Percentiles rank a stretch among this genome's conserved stretches.
Evolutionary conservation across 1,140 invertebrate genomes (phyloP).

Genomic region (Forficula auricularia): DNA sequence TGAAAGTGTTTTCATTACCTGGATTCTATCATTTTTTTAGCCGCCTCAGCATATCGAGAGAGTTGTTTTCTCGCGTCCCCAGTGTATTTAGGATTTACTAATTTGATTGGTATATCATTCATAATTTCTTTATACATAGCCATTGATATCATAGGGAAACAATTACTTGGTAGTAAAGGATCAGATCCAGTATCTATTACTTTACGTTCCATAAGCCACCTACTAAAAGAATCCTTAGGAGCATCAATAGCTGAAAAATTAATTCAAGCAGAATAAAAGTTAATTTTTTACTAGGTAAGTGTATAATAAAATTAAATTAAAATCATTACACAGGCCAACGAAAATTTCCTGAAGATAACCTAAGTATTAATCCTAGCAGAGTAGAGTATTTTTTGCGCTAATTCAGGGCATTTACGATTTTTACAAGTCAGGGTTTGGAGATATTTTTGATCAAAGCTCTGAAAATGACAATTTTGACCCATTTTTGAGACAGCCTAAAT

Average conservation of each 20-base stretch:
- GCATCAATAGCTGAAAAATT: slow-evolving; percentile 59
- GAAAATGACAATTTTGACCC: no score
- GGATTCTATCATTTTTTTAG: slow-evolving; percentile 91
- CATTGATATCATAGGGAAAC: slow-evolving; percentile 78
- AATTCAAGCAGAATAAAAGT: slow-evolving; percentile 4
- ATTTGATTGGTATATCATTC: slow-evolving; percentile 94
- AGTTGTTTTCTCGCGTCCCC: slow-evolving; percentile 92
- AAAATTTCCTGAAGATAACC: no score
- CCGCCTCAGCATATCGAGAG: slow-evolving; percentile 86
- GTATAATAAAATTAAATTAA: no score
- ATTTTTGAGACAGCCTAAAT: no score
- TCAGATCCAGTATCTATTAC: slow-evolving; percentile 75
- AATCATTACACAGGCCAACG: neutral
- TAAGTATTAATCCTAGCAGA: no score
- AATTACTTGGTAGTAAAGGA: slow-evolving; percentile 76
- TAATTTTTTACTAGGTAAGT: no score
- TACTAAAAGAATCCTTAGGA: slow-evolving; percentile 87
- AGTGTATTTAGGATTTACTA: slow-evolving; percentile 84
- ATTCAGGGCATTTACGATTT: no score
- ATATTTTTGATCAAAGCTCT: no score
- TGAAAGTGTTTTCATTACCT: slow-evolving; percentile 24
- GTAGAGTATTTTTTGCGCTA: no score
- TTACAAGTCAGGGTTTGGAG: no score
- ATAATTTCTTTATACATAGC: slow-evolving; percentile 96
- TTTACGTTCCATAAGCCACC: slow-evolving; percentile 90